A percentile compares a stretch with the other conserved stretches of the same genome.
These are phyloP conservation scores for Dryococelus australis DNA, from an alignment of 2,888 invertebrate species.

Conservation along the genomic window DNA sequence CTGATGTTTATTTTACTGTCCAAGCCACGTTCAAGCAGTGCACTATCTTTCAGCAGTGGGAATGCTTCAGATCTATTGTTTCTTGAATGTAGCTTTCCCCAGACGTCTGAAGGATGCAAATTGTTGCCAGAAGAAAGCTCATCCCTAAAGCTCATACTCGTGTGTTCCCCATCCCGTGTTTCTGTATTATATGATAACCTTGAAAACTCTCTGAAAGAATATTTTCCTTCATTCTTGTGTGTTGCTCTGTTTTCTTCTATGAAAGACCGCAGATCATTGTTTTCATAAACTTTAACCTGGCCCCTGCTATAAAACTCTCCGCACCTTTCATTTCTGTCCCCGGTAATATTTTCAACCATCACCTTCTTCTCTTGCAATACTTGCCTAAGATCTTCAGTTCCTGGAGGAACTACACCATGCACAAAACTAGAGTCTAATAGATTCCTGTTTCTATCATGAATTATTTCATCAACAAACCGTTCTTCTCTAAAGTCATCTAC, in stretches of 20 bases:
- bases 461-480: background rate
- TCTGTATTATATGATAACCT: background rate
- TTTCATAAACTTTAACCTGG: background rate
- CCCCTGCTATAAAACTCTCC: background rate
- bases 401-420: background rate
- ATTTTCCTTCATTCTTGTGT: background rate
- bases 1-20: background rate
- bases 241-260: conserved; percentile 8
- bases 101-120: background rate
- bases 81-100: background rate
- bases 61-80: background rate
- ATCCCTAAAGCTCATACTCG: background rate
- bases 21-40: background rate
- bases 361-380: background rate
- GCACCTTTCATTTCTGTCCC: background rate
- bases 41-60: background rate
- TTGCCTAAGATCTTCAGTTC: background rate
- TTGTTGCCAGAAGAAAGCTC: background rate
- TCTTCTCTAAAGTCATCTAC: background rate
- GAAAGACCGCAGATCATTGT: background rate
- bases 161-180: background rate
- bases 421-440: background rate
- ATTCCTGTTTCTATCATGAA: background rate
- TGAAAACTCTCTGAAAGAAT: background rate
- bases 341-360: background rate